Evolutionary conservation across 2,113 vertebrate species (phyloP).

Genomic region (Periophthalmodon schlosseri): DNA sequence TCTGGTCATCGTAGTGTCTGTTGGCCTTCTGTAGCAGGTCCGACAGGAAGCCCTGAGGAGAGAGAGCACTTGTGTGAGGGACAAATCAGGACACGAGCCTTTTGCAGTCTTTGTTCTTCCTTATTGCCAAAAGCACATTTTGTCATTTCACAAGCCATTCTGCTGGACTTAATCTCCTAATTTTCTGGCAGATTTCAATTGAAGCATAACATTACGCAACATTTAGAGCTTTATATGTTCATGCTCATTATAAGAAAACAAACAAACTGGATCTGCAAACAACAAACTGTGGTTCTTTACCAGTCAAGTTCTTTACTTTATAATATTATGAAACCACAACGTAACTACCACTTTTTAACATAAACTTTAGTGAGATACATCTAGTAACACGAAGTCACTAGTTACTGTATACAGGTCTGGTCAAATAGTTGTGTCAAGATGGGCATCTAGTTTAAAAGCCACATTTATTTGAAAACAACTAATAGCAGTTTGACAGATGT

Average conservation of each 20-base stretch:
- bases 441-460: neutral
- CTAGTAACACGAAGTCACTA: neutral
- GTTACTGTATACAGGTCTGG: neutral
- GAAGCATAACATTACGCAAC: neutral
- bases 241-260: neutral
- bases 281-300: neutral
- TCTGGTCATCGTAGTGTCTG: slow-evolving; percentile 90
- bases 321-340: neutral
- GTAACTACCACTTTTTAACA: neutral
- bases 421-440: neutral
- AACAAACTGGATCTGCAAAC: neutral
- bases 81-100: slow-evolving; percentile 1
- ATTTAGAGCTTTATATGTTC: neutral
- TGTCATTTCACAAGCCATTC: slow-evolving; percentile 9
- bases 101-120: slow-evolving; percentile 4
- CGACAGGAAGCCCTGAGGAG: slow-evolving; percentile 88
- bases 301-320: neutral
- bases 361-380: neutral
- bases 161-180: slow-evolving; percentile 7
- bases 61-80: slow-evolving; percentile 12
- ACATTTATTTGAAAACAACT: neutral
- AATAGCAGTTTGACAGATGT: neutral
- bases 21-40: slow-evolving; percentile 96
- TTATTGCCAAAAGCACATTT: slow-evolving; percentile 6
- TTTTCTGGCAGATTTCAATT: neutral